These are phyloP conservation scores for Phlogophora meticulosa DNA, from an alignment of 2,888 invertebrate genomes.

Conservation along the genomic window DNA sequence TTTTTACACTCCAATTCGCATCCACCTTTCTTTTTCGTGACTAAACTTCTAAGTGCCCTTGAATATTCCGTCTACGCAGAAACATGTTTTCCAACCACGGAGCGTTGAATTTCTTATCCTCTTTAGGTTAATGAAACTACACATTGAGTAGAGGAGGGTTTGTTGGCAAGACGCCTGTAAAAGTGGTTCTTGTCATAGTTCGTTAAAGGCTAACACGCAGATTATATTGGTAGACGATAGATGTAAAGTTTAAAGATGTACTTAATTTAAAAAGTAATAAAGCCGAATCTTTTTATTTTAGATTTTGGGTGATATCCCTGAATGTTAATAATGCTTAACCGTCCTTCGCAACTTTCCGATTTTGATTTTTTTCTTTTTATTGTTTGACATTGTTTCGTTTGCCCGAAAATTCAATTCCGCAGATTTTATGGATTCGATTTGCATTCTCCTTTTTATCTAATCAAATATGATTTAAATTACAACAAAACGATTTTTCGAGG, in stretches of 20 bases:
- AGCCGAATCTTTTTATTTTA: slow-evolving; percentile 2
- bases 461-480: too few species aligned
- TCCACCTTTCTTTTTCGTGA: slow-evolving; percentile 76
- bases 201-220: neutral
- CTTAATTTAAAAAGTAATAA: neutral
- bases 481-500: too few species aligned
- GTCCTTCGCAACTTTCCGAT: too few species aligned
- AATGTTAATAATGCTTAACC: neutral
- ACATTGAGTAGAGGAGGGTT: slow-evolving; percentile 24
- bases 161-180: slow-evolving; percentile 5
- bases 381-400: too few species aligned
- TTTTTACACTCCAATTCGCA: slow-evolving; percentile 75
- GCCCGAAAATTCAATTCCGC: too few species aligned
- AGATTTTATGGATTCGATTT: too few species aligned
- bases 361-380: too few species aligned
- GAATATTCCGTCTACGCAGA: slow-evolving; percentile 65
- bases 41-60: slow-evolving; percentile 70
- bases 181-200: slow-evolving; percentile 7
- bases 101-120: slow-evolving; percentile 50
- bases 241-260: neutral
- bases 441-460: too few species aligned
- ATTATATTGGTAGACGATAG: neutral
- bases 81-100: slow-evolving; percentile 63
- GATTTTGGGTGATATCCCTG: neutral
- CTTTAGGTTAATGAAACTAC: slow-evolving; percentile 57